Evolutionary conservation across 1,140 invertebrate species (phyloP), one percentile per base, ranked within the genome.

Genomic region (Grapholita molesta): DNA sequence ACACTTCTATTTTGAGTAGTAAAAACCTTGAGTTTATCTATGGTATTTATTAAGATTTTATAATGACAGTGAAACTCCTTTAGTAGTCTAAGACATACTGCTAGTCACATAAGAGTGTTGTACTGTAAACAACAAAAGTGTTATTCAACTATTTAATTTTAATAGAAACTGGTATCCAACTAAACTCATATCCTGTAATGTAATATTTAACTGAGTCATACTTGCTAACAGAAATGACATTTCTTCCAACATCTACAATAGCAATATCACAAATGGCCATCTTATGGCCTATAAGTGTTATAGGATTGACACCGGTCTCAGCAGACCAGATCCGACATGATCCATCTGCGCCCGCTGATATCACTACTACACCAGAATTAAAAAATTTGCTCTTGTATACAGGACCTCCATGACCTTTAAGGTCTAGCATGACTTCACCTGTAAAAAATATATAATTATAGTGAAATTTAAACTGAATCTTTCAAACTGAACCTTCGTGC

Each of bases 371-470:
- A 5, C 95, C 95, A 67, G 95, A 96, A 32, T 95, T 96, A 75
- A 96, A 96, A 80, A 96, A 96, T 61, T 89, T 88, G 79, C 95
- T 95, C 67, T 91, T 93, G 80, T 96, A 95, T 0, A 96, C 93
- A 72, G 96, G 95, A 70, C 94, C 94, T 52, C 93, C 84, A 88
- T 96, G 95, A 0, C 95, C 96, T 74, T 93, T 88, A 67, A 96
- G 81, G 61, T 92, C 90, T 70, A 95, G 82, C 90, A 95, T 77
- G 33, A 84, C 68, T 73, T 92, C 90, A 83, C 84, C 91, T 91
- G 77, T 70, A 70, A 83, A 86, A 71, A 67, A 76, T 23, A 72
- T 28, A 65, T 53, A 52, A 25, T 12, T 33, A 42, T 57, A 64
- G 1, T 48, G 42, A 67, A 57, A 52, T 11, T 23, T 15, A 42